A percentile compares a stretch with the other conserved stretches of the same genome.
These are phyloP conservation scores for Urophycis tenuis DNA, from an alignment of 2,797 vertebrate species.

Conservation along the genomic window DNA sequence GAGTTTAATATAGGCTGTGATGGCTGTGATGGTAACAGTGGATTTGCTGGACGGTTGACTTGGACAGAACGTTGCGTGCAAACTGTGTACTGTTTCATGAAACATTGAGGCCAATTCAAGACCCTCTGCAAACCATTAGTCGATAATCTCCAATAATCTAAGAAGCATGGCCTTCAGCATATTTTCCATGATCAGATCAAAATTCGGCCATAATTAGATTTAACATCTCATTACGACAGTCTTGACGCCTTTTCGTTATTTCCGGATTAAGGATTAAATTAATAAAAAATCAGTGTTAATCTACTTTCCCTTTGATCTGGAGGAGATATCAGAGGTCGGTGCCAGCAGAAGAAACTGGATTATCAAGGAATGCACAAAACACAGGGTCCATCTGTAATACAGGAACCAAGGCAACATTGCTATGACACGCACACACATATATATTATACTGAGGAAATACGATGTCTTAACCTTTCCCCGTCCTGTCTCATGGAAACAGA, in stretches of 20 bases:
- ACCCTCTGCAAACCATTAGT: background rate
- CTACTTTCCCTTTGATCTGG: conserved; percentile 3
- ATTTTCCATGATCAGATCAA: conserved; percentile 46
- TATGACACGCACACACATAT: too few species aligned
- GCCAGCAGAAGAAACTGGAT: too few species aligned
- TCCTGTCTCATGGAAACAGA: background rate
- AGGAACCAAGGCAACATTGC: too few species aligned
- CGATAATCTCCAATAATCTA: background rate
- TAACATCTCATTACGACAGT: conserved; percentile 38
- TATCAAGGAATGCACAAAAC: too few species aligned
- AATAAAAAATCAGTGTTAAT: conserved; percentile 19
- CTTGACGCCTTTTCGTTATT: conserved; percentile 7
- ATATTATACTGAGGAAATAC: too few species aligned
- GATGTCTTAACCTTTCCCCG: too few species aligned
- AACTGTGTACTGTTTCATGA: background rate
- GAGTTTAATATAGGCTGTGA: too few species aligned
- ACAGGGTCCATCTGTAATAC: too few species aligned
- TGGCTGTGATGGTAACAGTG: background rate
- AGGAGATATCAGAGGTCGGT: background rate
- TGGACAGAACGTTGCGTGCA: background rate
- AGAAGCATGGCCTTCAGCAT: conserved; percentile 27
- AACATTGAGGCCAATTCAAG: background rate
- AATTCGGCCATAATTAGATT: conserved; percentile 25
- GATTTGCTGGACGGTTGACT: background rate
- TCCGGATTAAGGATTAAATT: background rate